Conservation (phyloP, 1,140 invertebrate species). For the Pseudomyrmex cubaensis region DNA sequence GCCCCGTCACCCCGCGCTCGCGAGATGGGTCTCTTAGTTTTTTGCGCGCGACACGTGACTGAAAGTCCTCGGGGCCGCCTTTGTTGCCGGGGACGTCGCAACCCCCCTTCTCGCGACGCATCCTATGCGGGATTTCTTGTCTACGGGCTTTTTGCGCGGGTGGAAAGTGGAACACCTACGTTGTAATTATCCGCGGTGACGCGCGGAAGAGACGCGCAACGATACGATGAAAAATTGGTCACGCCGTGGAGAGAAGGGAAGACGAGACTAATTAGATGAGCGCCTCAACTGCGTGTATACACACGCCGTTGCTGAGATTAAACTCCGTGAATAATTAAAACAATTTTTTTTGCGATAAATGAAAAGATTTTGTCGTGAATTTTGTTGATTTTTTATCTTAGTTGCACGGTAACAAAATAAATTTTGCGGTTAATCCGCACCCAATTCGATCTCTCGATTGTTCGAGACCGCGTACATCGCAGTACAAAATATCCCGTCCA, state of each 20-base stretch:
- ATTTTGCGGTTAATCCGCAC: neutral
- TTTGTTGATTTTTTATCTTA: too few relatives aligned
- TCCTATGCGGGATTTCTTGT: conserved; percentile 54
- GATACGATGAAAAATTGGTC: neutral
- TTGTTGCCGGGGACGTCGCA: conserved; percentile 45
- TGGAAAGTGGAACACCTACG: conserved; percentile 37
- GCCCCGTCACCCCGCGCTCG: conserved; percentile 25
- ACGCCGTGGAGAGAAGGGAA: neutral
- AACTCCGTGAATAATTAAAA: neutral
- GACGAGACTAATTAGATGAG: neutral
- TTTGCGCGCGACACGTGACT: conserved; percentile 65
- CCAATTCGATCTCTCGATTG: neutral
- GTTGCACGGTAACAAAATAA: too few relatives aligned
- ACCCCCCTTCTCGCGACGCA: conserved; percentile 19
- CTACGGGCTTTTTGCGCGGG: conserved; percentile 19
- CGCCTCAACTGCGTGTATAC: neutral
- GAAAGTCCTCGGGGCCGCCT: conserved; percentile 69
- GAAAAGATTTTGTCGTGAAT: too few relatives aligned
- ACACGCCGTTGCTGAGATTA: neutral
- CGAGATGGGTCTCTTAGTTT: conserved; percentile 61
- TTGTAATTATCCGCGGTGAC: conserved; percentile 29
- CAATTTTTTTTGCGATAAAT: too few relatives aligned
- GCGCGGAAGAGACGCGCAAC: neutral
- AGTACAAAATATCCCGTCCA: neutral
- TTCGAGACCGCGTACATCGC: neutral